phyloP scores from a whole-genome alignment of 2,113 vertebrate genomes.

The Gopherus flavomarginatus region DNA sequence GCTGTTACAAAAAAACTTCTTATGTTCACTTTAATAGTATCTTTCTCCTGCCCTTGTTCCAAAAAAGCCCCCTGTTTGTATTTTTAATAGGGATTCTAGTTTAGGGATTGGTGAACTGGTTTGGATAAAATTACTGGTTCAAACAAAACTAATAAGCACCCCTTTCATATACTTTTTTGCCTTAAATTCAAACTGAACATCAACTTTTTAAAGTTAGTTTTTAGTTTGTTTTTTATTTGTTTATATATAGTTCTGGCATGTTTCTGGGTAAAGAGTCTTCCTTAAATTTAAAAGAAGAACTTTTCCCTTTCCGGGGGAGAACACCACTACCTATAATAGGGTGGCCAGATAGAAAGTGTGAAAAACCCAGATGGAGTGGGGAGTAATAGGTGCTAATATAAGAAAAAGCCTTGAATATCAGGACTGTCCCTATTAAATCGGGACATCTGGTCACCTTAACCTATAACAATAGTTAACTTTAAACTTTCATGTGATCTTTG shows the following conservation, averaged over 20 bases:
- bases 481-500: background rate
- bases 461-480: background rate
- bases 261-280: background rate
- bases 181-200: background rate
- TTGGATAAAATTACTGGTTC: fast-evolving
- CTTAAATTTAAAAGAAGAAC: background rate
- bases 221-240: background rate
- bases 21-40: background rate
- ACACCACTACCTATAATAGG: background rate
- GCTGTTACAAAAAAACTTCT: too few relatives aligned
- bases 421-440: too few relatives aligned
- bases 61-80: background rate
- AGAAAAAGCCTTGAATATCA: too few relatives aligned
- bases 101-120: background rate
- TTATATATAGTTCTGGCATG: background rate
- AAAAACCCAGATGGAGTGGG: too few relatives aligned
- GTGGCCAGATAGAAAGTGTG: too few relatives aligned
- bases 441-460: too few relatives aligned
- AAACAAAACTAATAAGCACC: background rate
- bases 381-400: too few relatives aligned
- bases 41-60: background rate
- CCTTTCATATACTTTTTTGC: background rate
- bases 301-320: background rate
- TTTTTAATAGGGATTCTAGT: background rate
- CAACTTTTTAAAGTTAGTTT: background rate